Evolutionary conservation across 2,888 invertebrate species (phyloP).

Genomic region (Orthosia gracilis): DNA sequence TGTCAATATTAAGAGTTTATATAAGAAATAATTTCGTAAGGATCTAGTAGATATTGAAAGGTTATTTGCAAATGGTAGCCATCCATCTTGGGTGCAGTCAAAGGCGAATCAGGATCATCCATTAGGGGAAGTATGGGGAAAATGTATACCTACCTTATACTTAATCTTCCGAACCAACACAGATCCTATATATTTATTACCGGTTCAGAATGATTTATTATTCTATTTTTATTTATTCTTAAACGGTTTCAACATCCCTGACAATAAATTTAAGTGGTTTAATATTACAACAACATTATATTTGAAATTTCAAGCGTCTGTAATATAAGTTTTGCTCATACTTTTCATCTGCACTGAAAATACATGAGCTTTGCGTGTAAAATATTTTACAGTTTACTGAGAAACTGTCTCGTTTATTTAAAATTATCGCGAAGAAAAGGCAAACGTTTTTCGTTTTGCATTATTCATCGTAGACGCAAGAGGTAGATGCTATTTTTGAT

Average conservation of each 20-base stretch:
- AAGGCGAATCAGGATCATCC: slow-evolving; percentile 72
- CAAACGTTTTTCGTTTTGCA: slow-evolving; percentile 18
- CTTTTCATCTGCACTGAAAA: slow-evolving; percentile 34
- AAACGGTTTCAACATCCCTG: slow-evolving; percentile 22
- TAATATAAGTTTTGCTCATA: slow-evolving; percentile 17
- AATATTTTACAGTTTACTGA: slow-evolving; percentile 29
- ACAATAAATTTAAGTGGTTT: slow-evolving; percentile 33
- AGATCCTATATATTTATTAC: neutral
- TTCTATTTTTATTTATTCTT: slow-evolving; percentile 24
- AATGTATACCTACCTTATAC: slow-evolving; percentile 67
- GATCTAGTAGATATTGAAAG: slow-evolving; percentile 60
- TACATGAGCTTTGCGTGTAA: slow-evolving; percentile 22
- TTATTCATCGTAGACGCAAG: slow-evolving; percentile 27
- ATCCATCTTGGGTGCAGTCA: slow-evolving; percentile 77
- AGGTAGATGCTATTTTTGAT: slow-evolving; percentile 1
- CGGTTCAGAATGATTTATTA: slow-evolving; percentile 40
- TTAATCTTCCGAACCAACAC: slow-evolving; percentile 58
- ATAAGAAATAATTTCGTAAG: slow-evolving; percentile 24
- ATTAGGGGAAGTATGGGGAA: slow-evolving; percentile 73
- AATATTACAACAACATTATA: slow-evolving; percentile 35
- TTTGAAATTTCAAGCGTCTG: slow-evolving; percentile 17
- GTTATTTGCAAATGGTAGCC: slow-evolving; percentile 74
- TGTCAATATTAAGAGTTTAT: slow-evolving; percentile 27
- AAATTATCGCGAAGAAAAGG: slow-evolving; percentile 20
- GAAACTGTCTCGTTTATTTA: slow-evolving; percentile 38